Evolutionary conservation across 2,113 vertebrate species (phyloP).

Genomic region (Engystomops pustulosus): DNA sequence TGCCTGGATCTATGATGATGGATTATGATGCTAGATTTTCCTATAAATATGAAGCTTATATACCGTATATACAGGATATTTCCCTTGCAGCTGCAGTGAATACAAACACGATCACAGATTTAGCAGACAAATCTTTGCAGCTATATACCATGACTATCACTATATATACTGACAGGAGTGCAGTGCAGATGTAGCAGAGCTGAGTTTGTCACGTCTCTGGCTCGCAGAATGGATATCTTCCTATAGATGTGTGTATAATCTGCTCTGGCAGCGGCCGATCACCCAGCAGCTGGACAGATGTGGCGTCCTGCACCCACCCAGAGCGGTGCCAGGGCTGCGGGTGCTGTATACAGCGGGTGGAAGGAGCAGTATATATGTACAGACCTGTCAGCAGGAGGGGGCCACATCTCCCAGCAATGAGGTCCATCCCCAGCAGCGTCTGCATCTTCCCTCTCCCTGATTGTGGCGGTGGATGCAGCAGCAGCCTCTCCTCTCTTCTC

Average conservation of each 20-base stretch:
- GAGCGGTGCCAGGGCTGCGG: neutral
- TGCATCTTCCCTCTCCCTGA: constrained; percentile 9
- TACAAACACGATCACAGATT: no score
- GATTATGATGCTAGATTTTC: no score
- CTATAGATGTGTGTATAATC: neutral
- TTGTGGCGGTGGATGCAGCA: neutral
- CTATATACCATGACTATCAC: no score
- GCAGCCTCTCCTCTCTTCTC: constrained; percentile 29
- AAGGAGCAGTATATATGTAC: neutral
- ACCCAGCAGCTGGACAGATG: constrained; percentile 33
- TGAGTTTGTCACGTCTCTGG: neutral
- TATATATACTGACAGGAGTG: no score
- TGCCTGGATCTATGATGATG: no score
- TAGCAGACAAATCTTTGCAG: no score
- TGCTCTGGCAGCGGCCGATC: neutral
- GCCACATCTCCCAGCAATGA: neutral
- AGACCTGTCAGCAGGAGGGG: constrained; percentile 43
- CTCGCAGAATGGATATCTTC: neutral
- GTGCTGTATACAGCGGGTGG: neutral
- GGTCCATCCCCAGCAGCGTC: constrained; percentile 23
- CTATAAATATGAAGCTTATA: no score
- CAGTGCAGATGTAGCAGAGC: neutral
- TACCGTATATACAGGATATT: no score
- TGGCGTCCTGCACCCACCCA: neutral
- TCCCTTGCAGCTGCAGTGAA: no score